A percentile compares a stretch with the other conserved stretches of the same genome.
Conservation (phyloP, 1,140 invertebrate species). For the Pseudomyrmex concolor region DNA sequence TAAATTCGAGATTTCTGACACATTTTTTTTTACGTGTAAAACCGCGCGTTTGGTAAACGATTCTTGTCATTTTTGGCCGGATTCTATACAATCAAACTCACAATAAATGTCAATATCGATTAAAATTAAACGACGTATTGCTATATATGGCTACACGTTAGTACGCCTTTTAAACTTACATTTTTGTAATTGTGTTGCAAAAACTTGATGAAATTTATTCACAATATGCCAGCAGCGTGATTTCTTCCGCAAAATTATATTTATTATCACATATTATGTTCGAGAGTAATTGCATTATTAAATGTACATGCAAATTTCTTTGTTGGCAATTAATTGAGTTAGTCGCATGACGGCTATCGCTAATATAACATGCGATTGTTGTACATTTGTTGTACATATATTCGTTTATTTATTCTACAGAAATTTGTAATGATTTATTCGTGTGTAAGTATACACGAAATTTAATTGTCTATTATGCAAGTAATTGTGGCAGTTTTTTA, state of each 20-base stretch:
- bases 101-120: conserved; percentile 32
- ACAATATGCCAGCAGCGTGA: neutral
- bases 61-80: conserved; percentile 18
- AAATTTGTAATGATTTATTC: conserved; percentile 25
- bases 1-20: conserved; percentile 26
- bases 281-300: conserved; percentile 7
- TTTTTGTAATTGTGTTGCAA: conserved; percentile 25
- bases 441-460: conserved; percentile 12
- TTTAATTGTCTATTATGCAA: conserved; percentile 18
- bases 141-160: neutral
- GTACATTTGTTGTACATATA: conserved; percentile 3
- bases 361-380: conserved; percentile 10
- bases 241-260: neutral
- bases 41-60: conserved; percentile 25
- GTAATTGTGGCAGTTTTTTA: neutral
- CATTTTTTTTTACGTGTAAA: neutral
- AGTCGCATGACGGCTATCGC: conserved; percentile 19
- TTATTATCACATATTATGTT: neutral
- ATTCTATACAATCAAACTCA: conserved; percentile 1
- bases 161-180: conserved; percentile 22
- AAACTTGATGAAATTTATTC: conserved; percentile 27
- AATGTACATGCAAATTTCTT: conserved; percentile 27
- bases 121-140: conserved; percentile 17
- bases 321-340: conserved; percentile 29
- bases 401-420: conserved; percentile 3